Evolutionary conservation across 2,888 invertebrate genomes (phyloP), one percentile per base, ranked within the genome.

Genomic region (Notocelia uddmanniana): DNA sequence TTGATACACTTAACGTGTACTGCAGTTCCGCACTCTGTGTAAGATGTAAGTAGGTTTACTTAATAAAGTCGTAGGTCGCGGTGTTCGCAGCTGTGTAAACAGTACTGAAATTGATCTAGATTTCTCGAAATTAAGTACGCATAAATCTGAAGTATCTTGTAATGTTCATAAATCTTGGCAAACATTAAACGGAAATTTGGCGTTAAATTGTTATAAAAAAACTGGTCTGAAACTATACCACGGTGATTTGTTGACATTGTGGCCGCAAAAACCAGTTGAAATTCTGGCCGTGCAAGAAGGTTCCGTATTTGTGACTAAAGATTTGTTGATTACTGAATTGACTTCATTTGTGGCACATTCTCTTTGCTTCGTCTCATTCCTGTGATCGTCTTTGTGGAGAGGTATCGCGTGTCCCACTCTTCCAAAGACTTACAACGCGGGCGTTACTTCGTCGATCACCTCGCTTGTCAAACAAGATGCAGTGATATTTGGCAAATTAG

Each of bases 161-260:
- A 64, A 54, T 54, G 41, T 64, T 45, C 34, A 21, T 64, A 66
- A 66, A 70, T 66, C 58, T 59, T 52, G 10, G 31, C 13, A 31
- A 62, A 57, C 37, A 48, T 57, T 18, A 50, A 69, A 54, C 54
- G 54, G 54, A 67, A 67, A 71, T 64, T 64, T 58, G 18, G 59
- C 45, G 34, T 37, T 60, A 34, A 45, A 21, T 26, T 45, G 45
- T 54, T 37, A 52, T n/a, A 54, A 52, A 50, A 55, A 62, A 72
- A 68, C 72, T 50, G 72, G 72, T 72, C 26, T 23, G 45, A 48
- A 48, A 55, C 21, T 58, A 71, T 59, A 60, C 31, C 50, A 26
- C 34, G 58, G 26, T 34, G 64, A 59, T 58, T 63, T 55, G 54
- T 48, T 5, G 48, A 48, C 21, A 52, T 54, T 11, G 64, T 52